Evolutionary conservation across 2,888 invertebrate species (phyloP).

Genomic region (Mimumesa dahlbomi): DNA sequence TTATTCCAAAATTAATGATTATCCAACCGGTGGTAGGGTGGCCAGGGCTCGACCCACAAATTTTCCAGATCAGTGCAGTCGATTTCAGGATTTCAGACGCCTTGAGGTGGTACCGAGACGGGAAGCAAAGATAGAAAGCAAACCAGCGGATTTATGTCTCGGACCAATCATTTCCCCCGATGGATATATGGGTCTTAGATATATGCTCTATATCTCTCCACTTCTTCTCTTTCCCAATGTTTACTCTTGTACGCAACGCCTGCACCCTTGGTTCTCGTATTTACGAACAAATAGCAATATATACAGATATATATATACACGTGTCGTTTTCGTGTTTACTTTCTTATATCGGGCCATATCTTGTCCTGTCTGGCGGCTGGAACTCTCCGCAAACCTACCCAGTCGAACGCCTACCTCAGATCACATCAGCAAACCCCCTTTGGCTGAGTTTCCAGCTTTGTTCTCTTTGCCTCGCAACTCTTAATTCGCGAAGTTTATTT

Average conservation of each 20-base stretch:
- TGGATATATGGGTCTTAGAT: slow-evolving; percentile 66
- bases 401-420: slow-evolving; percentile 39
- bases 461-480: background rate
- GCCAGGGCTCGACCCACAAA: no score
- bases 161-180: slow-evolving; percentile 64
- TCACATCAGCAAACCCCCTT: slow-evolving; percentile 46
- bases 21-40: no score
- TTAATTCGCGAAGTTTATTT: background rate
- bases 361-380: slow-evolving; percentile 43
- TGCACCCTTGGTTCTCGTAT: slow-evolving; percentile 72
- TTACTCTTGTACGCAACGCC: slow-evolving; percentile 71
- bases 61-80: slow-evolving; percentile 51
- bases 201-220: slow-evolving; percentile 35
- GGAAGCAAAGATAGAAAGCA: slow-evolving; percentile 72
- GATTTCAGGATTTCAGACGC: slow-evolving; percentile 52
- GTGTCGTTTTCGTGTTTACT: slow-evolving; percentile 71
- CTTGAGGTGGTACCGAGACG: slow-evolving; percentile 58
- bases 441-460: slow-evolving; percentile 29
- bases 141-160: slow-evolving; percentile 76
- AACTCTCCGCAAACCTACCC: slow-evolving; percentile 34
- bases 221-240: slow-evolving; percentile 64
- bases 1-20: no score
- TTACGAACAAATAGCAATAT: slow-evolving; percentile 76
- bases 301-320: slow-evolving; percentile 62
- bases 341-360: slow-evolving; percentile 74